phyloP scores from a whole-genome alignment of 2,113 vertebrate species.

The Cephalopterus ornatus region DNA sequence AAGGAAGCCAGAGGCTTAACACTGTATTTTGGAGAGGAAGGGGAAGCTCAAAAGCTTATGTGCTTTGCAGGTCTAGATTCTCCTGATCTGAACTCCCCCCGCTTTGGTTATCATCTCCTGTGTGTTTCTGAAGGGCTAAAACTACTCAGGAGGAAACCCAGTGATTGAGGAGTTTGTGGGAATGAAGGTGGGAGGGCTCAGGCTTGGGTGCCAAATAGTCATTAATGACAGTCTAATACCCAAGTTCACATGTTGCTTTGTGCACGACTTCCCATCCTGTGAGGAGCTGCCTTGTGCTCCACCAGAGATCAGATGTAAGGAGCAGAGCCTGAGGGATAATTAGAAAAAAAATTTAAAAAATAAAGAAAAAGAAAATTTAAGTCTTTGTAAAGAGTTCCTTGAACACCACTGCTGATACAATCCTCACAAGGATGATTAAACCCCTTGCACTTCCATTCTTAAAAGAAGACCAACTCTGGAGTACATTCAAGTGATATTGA shows the following conservation, averaged over 20 bases:
- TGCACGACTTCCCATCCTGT: background rate
- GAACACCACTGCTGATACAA: background rate
- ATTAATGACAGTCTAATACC: background rate
- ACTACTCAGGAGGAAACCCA: background rate
- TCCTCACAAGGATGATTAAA: background rate
- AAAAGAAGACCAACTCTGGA: background rate
- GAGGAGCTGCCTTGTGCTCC: background rate
- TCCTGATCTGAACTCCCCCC: background rate
- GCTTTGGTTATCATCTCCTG: background rate
- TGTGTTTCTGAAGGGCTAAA: background rate
- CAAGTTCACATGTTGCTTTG: background rate
- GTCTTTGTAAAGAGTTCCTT: background rate
- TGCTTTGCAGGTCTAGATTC: background rate
- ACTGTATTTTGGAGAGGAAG: background rate
- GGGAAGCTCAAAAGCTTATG: fast-evolving
- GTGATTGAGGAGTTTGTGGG: fast-evolving
- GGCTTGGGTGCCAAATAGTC: background rate
- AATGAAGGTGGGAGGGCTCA: background rate
- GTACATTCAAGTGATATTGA: background rate
- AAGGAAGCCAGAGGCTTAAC: background rate
- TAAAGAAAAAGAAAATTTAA: no score
- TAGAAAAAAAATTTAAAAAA: background rate
- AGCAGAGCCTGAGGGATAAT: background rate
- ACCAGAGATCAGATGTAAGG: background rate
- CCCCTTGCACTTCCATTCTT: background rate